Evolutionary conservation across 2,888 invertebrate species (phyloP).

Genomic region (Lysandra bellargus): DNA sequence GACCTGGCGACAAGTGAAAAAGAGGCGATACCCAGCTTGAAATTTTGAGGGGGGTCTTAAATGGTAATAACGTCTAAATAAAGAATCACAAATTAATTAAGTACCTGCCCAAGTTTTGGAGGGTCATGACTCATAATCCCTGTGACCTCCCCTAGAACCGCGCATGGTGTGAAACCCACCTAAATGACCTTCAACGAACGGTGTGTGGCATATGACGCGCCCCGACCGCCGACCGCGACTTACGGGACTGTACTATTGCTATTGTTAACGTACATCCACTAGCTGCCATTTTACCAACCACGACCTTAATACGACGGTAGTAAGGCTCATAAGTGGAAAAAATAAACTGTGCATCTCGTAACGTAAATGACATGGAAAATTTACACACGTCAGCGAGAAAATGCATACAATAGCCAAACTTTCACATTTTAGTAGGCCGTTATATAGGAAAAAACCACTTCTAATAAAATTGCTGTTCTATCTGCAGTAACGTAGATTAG

Average conservation of each 20-base stretch:
- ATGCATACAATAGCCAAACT: not conserved
- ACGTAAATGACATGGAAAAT: not conserved
- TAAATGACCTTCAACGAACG: conserved; percentile 26
- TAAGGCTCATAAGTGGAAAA: not conserved
- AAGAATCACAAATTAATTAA: too few relatives aligned
- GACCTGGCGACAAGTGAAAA: too few relatives aligned
- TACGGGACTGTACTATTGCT: conserved; percentile 15
- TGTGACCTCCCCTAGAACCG: too few relatives aligned
- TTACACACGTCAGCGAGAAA: conserved; percentile 1
- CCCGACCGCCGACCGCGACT: conserved; percentile 8
- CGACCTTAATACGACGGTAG: not conserved
- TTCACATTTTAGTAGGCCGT: not conserved
- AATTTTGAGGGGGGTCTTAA: too few relatives aligned
- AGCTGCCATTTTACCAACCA: not conserved
- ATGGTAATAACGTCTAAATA: too few relatives aligned
- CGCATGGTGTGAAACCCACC: not conserved
- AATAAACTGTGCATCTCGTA: not conserved
- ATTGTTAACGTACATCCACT: not conserved
- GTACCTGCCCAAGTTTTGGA: too few relatives aligned
- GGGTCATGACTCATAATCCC: too few relatives aligned
- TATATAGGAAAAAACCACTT: too few relatives aligned
- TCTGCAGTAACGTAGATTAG: too few relatives aligned
- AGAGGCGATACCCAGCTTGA: too few relatives aligned
- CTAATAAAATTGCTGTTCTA: too few relatives aligned
- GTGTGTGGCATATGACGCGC: conserved; percentile 15